A percentile compares a stretch with the other conserved stretches of the same genome.
Evolutionary conservation across 1,140 invertebrate genomes (phyloP).

Genomic region (Aplysia californica): DNA sequence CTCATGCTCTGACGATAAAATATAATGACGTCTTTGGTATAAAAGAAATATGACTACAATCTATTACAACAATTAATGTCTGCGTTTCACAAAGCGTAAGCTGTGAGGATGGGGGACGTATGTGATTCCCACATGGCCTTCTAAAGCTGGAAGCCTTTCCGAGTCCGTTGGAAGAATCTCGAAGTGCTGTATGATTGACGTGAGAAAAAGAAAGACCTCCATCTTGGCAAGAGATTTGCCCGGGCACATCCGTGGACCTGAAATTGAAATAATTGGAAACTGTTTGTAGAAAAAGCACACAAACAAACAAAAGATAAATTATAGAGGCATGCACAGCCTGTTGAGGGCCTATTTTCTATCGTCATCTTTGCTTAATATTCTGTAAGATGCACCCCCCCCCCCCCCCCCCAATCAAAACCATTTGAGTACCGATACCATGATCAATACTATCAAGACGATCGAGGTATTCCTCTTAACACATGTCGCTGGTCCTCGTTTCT

Average conservation of each 20-base stretch:
- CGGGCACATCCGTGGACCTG: slow-evolving; percentile 41
- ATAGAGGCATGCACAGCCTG: not conserved
- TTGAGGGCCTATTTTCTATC: not conserved
- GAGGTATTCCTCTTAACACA: too few species aligned
- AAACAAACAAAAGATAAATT: not conserved
- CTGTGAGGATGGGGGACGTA: slow-evolving; percentile 32
- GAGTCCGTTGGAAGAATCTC: slow-evolving; percentile 67
- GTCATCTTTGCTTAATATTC: not conserved
- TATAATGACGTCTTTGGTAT: too few species aligned
- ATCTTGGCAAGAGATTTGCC: slow-evolving; percentile 38
- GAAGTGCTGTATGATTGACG: slow-evolving; percentile 39
- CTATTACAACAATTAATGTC: too few species aligned
- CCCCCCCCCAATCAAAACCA: not conserved
- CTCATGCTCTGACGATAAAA: too few species aligned
- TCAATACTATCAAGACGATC: not conserved
- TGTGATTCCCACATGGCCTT: slow-evolving; percentile 37
- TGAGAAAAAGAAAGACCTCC: slow-evolving; percentile 42
- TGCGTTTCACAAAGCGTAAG: slow-evolving; percentile 34
- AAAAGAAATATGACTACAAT: too few species aligned
- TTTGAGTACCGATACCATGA: not conserved
- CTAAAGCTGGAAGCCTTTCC: slow-evolving; percentile 31
- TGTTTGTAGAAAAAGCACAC: not conserved
- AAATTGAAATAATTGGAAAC: not conserved
- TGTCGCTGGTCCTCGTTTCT: too few species aligned
- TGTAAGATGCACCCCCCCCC: not conserved